phyloP scores from a whole-genome alignment of 2,797 vertebrate species.

The Chaetodon trifasciatus region DNA sequence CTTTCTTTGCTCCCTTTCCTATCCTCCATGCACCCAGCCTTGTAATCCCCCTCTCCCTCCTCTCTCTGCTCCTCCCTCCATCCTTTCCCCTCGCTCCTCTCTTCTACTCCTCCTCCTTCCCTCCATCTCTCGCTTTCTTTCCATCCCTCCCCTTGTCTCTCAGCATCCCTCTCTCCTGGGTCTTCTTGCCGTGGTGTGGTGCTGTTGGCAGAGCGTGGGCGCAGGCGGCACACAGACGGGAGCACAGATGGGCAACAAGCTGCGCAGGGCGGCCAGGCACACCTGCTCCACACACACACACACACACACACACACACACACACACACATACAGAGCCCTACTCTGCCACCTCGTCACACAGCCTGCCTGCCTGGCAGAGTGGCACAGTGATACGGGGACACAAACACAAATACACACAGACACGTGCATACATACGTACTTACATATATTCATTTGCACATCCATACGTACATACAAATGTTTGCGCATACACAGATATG shows the following conservation, averaged over 20 bases:
- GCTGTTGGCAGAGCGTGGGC: slow-evolving; percentile 86
- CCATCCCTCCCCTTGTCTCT: slow-evolving; percentile 73
- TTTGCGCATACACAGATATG: slow-evolving; percentile 31
- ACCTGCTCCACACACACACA: slow-evolving; percentile 82
- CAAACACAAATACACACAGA: slow-evolving; percentile 67
- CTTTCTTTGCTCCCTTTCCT: slow-evolving; percentile 44
- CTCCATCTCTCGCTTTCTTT: slow-evolving; percentile 56
- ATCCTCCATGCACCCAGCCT: slow-evolving; percentile 51
- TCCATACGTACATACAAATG: slow-evolving; percentile 33
- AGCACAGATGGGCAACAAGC: slow-evolving; percentile 88
- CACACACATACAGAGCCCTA: slow-evolving; percentile 54
- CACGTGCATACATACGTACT: slow-evolving; percentile 37
- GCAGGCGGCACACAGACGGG: slow-evolving; percentile 88
- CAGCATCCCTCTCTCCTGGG: slow-evolving; percentile 82
- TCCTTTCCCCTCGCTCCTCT: slow-evolving; percentile 40
- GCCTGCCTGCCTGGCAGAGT: slow-evolving; percentile 73
- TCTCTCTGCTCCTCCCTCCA: slow-evolving; percentile 45
- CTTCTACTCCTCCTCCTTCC: slow-evolving; percentile 25
- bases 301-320: slow-evolving; percentile 47
- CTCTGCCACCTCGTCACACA: slow-evolving; percentile 77
- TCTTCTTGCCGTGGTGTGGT: slow-evolving; percentile 80
- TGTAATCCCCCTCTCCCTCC: slow-evolving; percentile 60
- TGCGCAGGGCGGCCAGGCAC: slow-evolving; percentile 84
- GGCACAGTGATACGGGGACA: slow-evolving; percentile 60
- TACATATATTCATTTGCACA: slow-evolving; percentile 37